Percentiles rank a stretch among this genome's conserved stretches.
These are phyloP conservation scores for Montipora sp. DNA, from an alignment of 64 coral and sea anemone species.

Conservation along the genomic window DNA sequence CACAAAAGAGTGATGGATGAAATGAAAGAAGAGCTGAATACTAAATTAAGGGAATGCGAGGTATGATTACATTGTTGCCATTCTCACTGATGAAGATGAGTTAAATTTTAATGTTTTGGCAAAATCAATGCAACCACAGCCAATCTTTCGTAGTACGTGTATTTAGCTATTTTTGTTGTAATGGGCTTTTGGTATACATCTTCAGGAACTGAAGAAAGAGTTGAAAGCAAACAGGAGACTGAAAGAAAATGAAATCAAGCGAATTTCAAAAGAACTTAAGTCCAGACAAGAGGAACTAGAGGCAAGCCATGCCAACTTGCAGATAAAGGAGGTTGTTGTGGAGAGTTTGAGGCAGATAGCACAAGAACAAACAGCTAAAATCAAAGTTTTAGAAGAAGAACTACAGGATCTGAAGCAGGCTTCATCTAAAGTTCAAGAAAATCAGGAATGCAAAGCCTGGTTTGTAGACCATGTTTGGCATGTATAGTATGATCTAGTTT, in stretches of 20 bases:
- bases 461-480: background rate
- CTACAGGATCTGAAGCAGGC: conserved; percentile 1
- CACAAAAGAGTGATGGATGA: conserved; percentile 52
- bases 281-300: conserved; percentile 58
- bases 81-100: too few species aligned
- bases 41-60: conserved; percentile 62
- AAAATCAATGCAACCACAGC: too few species aligned
- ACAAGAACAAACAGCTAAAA: conserved; percentile 10
- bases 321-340: conserved; percentile 47
- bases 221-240: conserved; percentile 61
- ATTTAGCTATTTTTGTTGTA: too few species aligned
- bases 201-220: conserved; percentile 63
- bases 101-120: too few species aligned
- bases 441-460: background rate
- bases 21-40: conserved; percentile 47
- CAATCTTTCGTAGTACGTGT: too few species aligned
- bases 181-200: background rate
- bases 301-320: background rate
- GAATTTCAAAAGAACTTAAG: conserved; percentile 55
- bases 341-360: background rate
- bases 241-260: conserved; percentile 70
- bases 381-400: background rate
- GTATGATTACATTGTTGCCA: background rate
- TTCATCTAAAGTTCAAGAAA: background rate
- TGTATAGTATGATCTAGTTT: background rate